These are phyloP conservation scores for Tauraco hartlaubi DNA, from an alignment of 2,797 vertebrate species.

Conservation along the genomic window DNA sequence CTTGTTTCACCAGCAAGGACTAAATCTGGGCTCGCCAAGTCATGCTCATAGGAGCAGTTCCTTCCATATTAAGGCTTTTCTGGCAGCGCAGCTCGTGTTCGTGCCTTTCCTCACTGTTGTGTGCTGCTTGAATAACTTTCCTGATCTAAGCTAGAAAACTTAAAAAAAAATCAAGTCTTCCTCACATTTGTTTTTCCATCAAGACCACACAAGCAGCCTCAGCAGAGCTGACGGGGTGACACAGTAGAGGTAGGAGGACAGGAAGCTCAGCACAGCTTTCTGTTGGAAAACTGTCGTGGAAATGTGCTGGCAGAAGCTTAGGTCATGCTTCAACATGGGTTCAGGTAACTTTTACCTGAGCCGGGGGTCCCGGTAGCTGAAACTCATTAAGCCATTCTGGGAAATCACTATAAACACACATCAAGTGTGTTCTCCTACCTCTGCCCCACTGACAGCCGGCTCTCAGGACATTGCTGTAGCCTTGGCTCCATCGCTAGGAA, in stretches of 20 bases:
- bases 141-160: neutral
- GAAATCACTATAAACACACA: neutral
- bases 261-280: neutral
- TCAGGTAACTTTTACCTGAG: neutral
- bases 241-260: neutral
- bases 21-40: neutral
- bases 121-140: neutral
- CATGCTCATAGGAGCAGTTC: neutral
- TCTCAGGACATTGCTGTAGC: neutral
- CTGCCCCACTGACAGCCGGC: fast-evolving
- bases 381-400: neutral
- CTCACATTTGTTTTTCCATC: neutral
- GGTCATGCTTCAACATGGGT: neutral
- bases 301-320: neutral
- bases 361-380: neutral
- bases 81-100: neutral
- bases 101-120: neutral
- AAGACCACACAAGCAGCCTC: neutral
- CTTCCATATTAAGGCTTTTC: neutral
- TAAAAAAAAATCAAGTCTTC: neutral
- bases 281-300: neutral
- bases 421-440: neutral
- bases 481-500: neutral
- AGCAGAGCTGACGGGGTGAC: neutral
- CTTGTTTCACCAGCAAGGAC: neutral